Evolutionary conservation across 1,140 invertebrate genomes (phyloP), one percentile per base, ranked within the genome.

Genomic region (Drosophila lacteicornis): DNA sequence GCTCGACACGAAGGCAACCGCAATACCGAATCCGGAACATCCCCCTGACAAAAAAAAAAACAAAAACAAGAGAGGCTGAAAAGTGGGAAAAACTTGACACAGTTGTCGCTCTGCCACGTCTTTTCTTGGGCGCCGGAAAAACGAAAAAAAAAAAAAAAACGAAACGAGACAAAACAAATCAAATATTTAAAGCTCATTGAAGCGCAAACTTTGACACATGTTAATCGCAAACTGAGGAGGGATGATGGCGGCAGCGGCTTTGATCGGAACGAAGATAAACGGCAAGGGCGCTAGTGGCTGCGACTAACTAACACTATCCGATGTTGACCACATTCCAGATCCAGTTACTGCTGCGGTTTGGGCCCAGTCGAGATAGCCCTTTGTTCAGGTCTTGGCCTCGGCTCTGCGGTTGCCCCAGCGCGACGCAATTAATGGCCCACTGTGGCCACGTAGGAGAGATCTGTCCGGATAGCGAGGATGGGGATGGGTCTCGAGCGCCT

Each of bases 141-240:
- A 25, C 22, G 4, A 19, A 25, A 65, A 30, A 25, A 19, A 25
- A 65, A 30, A 25, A 17, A 13, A 38, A 40, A 67, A 19, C 15
- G 9, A 49, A 50, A 40, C 49, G 47, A 60, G 33, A 62, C 77
- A 75, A 84, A 90, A 79, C 81, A 82, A 90, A 90, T 90, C 85
- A 90, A 90, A 90, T 90, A 85, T 85, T 90, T 91, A 90, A 90
- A 90, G 85, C 85, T 82, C 79, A 90, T 82, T 90, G 86, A 80
- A 82, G 81, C 81, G 81, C 68, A 90, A 81, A 90, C 85, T 85
- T 82, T 82, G 85, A 88, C 84, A 81, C 84, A 88, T 88, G 85
- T 79, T 84, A 43, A 84, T 51, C 55, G 80, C 61, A 50, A 12
- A 13, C 51, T 38, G 4, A 38, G 27, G 43, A 17, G 42, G 19